phyloP scores from a whole-genome alignment of 2,113 vertebrate species.

The Thomomys bottae region DNA sequence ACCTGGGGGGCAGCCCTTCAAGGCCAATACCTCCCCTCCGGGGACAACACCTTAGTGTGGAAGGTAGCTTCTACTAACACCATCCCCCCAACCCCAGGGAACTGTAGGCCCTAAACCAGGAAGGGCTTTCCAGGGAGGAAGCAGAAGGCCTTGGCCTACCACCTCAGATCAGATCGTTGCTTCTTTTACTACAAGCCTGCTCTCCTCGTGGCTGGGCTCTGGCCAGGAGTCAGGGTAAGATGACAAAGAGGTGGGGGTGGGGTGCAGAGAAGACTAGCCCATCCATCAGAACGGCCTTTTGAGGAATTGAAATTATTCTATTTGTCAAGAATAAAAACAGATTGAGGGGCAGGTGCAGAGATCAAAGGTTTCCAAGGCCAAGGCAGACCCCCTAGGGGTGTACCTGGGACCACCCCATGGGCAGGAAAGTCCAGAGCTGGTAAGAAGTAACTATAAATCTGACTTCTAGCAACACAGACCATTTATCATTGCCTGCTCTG shows the following conservation, averaged over 20 bases:
- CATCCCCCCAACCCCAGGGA: background rate
- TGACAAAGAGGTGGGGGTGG: background rate
- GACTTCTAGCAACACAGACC: background rate
- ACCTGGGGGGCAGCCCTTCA: slow-evolving; percentile 49
- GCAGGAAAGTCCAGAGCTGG: background rate
- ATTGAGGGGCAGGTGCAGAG: slow-evolving; percentile 5
- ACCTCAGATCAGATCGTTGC: background rate
- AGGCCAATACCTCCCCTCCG: slow-evolving; percentile 39
- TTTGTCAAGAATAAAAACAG: slow-evolving; percentile 47
- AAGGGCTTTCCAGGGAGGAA: background rate
- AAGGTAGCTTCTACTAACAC: background rate
- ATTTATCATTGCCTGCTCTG: background rate
- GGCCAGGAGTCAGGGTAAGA: too few species aligned
- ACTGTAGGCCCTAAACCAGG: background rate
- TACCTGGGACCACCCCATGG: background rate
- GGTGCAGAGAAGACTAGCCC: background rate
- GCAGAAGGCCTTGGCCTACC: background rate
- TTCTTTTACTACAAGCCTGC: background rate
- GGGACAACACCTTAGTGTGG: background rate
- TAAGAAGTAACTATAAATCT: background rate
- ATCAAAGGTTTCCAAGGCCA: background rate
- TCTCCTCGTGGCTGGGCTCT: background rate
- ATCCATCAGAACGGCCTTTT: slow-evolving; percentile 33
- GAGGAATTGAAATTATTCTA: slow-evolving; percentile 42
- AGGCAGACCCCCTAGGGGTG: background rate